Conservation (phyloP, 2,797 vertebrate species). For the Hozukius guyotensis region DNA sequence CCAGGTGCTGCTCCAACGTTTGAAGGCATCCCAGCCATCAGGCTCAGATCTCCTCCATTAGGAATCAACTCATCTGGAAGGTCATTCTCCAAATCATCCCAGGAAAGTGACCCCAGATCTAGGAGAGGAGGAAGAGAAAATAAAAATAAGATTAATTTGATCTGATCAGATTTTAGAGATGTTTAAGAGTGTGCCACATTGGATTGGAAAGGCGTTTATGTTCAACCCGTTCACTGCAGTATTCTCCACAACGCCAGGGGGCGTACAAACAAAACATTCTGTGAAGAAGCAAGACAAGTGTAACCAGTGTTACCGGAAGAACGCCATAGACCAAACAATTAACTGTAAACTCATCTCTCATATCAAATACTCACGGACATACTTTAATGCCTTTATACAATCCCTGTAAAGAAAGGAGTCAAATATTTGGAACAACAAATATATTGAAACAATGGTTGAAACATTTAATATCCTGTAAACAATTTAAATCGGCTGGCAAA, state of each 20-base stretch:
- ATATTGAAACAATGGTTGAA: not conserved
- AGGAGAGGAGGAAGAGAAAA: constrained; percentile 28
- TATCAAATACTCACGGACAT: too few species aligned
- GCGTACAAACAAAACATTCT: not conserved
- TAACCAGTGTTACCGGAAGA: not conserved
- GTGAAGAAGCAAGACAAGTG: not conserved
- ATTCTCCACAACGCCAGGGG: not conserved
- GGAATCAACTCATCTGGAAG: constrained; percentile 98
- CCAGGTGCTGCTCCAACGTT: constrained; percentile 75
- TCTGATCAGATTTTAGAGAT: not conserved
- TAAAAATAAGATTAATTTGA: constrained; percentile 25
- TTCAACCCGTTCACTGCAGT: not conserved
- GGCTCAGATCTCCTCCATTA: constrained; percentile 89
- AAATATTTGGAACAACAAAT: not conserved
- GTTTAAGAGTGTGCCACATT: not conserved
- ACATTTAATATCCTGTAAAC: not conserved
- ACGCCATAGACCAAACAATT: not conserved
- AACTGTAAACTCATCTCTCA: too few species aligned
- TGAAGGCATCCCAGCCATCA: constrained; percentile 85
- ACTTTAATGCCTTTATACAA: too few species aligned
- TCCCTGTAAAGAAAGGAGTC: not conserved
- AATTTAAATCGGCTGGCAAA: not conserved
- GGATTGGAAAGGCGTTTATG: not conserved
- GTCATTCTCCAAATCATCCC: constrained; percentile 95
- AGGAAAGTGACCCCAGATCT: constrained; percentile 94